Evolutionary conservation across 2,888 invertebrate genomes (phyloP), one percentile per base, ranked within the genome.

Genomic region (Hirtodrosophila histrioides): DNA sequence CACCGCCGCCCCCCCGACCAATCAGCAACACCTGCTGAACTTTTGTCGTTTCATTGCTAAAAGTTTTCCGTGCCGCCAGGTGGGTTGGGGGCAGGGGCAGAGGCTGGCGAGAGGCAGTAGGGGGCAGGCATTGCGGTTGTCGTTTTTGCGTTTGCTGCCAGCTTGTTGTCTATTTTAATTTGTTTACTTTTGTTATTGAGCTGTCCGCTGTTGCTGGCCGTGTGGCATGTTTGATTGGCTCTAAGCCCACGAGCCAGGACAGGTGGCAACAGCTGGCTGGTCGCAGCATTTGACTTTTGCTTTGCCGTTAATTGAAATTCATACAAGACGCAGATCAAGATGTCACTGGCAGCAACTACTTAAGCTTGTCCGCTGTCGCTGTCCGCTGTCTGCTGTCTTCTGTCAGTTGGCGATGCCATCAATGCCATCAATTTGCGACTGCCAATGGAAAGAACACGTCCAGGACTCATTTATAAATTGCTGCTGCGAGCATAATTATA

Each of bases 121-220:
- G 31, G 31, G 9, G 31, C 7, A 9, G 9, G 9, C 4, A 31
- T 69, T 80, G 80, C 61, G 79, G 76, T 69, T 72, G 76, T 69
- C 70, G 74, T 68, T 67, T 75, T 72, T 81, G 54, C 64, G 54
- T 69, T 68, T 64, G 63, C 55, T 55, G 50, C 37, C 61, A 41
- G 55, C 61, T 70, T 71, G 76, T 79, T 81, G 84, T 85, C 86
- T 86, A 84, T 86, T 85, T 85, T 85, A 86, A 86, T 85, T 85
- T 85, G 86, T 86, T 85, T 85, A 77, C 86, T 84, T 86, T 86
- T 86, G 81, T 81, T 84, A 85, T 85, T 86, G 84, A 84, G 86
- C 86, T 86, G 78, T 73, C 64, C 45, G 17, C 17, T 17, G 17
- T 17, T 17, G 86, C 86, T 86, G 78, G 70, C 64, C 45, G 62